phyloP scores from a whole-genome alignment of 2,888 invertebrate species.

The Eupithecia dodoneata region DNA sequence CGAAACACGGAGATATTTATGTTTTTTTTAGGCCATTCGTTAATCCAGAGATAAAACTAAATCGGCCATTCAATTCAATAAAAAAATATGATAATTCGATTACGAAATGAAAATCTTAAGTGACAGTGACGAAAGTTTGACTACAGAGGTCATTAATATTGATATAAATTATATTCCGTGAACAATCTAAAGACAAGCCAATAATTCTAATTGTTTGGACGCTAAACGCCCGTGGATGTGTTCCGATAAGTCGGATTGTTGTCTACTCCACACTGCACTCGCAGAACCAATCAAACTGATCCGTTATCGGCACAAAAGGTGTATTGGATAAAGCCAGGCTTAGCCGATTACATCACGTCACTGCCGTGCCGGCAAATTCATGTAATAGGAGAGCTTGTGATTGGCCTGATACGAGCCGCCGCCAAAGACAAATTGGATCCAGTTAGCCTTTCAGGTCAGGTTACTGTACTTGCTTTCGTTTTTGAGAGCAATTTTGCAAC shows the following conservation, averaged over 20 bases:
- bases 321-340: conserved; percentile 70
- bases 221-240: background rate
- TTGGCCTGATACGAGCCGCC: conserved; percentile 75
- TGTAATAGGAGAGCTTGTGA: conserved; percentile 71
- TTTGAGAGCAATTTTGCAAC: background rate
- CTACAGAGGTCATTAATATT: background rate
- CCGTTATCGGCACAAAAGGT: conserved; percentile 68
- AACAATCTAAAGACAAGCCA: background rate
- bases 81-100: no score
- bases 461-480: conserved; percentile 51
- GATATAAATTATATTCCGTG: background rate
- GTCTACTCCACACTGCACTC: conserved; percentile 7
- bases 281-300: conserved; percentile 52
- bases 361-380: conserved; percentile 60
- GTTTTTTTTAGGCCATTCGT: no score
- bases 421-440: conserved; percentile 77
- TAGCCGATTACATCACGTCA: conserved; percentile 69
- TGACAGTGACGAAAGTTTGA: no score
- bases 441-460: conserved; percentile 67
- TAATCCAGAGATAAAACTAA: no score
- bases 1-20: background rate
- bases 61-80: no score
- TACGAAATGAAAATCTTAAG: no score
- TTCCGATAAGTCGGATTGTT: background rate
- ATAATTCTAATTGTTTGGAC: background rate